Evolutionary conservation across 1,140 invertebrate genomes (phyloP).

Genomic region (Maconellicoccus hirsutus): DNA sequence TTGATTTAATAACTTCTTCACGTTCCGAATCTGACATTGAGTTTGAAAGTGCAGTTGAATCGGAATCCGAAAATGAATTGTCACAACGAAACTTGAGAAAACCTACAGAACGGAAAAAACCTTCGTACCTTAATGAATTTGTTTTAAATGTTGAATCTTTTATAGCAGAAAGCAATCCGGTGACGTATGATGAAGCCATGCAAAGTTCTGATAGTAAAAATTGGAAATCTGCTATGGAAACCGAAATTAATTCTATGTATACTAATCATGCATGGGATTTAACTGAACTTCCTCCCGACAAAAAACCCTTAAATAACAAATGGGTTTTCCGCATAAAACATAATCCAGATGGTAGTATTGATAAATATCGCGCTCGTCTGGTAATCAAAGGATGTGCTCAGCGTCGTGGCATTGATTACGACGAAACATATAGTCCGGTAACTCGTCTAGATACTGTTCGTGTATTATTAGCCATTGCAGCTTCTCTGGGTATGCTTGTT

Average conservation of each 20-base stretch:
- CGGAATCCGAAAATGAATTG: no score
- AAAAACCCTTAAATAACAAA: background rate
- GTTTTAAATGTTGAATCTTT: background rate
- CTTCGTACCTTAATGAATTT: background rate
- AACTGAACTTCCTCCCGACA: background rate
- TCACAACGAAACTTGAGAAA: no score
- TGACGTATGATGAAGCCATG: constrained; percentile 33
- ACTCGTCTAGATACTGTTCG: constrained; percentile 33
- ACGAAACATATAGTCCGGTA: constrained; percentile 34
- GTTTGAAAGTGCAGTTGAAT: no score
- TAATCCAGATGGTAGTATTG: background rate
- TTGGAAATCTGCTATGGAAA: constrained; percentile 32
- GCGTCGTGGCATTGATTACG: constrained; percentile 33
- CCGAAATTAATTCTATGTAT: constrained; percentile 33
- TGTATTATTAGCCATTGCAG: constrained; percentile 31
- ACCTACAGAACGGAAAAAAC: background rate
- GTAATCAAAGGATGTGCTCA: constrained; percentile 28
- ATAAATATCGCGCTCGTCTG: constrained; percentile 28
- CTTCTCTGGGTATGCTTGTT: background rate
- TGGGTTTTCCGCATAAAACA: constrained; percentile 11
- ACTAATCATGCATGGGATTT: constrained; percentile 29
- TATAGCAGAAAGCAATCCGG: constrained; percentile 26
- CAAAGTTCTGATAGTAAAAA: constrained; percentile 30
- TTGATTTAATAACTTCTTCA: no score
- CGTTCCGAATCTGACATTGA: no score